Percentiles rank a stretch among this genome's conserved stretches.
Conservation (phyloP, 2,797 vertebrate species). For the Centropyge bicolor region DNA sequence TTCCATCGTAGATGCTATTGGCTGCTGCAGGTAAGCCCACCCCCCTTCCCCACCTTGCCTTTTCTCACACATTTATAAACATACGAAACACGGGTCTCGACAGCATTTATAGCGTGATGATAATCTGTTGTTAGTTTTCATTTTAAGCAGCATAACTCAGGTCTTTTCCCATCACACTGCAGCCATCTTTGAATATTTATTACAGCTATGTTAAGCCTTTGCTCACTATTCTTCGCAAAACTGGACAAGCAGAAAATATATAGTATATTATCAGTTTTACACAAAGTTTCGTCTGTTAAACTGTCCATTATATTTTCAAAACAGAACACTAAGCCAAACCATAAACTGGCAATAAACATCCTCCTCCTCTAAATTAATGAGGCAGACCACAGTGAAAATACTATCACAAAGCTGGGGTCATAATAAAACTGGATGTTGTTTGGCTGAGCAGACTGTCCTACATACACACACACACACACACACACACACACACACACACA, state of each 20-base stretch:
- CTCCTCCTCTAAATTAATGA: constrained; percentile 70
- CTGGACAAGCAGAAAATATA: constrained; percentile 38
- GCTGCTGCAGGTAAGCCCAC: constrained; percentile 95
- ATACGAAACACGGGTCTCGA: neutral
- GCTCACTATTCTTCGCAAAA: constrained; percentile 39
- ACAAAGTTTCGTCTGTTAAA: constrained; percentile 60
- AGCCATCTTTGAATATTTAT: constrained; percentile 27
- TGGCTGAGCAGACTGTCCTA: constrained; percentile 54
- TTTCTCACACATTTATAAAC: constrained; percentile 40
- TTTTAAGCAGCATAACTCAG: neutral
- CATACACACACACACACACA: constrained; percentile 17
- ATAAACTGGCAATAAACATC: constrained; percentile 69
- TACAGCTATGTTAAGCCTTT: constrained; percentile 32
- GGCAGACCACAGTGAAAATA: constrained; percentile 59
- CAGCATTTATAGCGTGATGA: constrained; percentile 7
- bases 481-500: constrained; percentile 33
- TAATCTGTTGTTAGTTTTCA: constrained; percentile 15
- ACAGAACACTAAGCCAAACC: constrained; percentile 53
- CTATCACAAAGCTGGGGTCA: constrained; percentile 55
- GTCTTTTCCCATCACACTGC: constrained; percentile 6
- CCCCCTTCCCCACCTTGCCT: constrained; percentile 56
- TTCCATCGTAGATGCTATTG: constrained; percentile 99
- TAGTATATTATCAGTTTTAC: constrained; percentile 44
- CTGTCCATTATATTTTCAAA: constrained; percentile 61
- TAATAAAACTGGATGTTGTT: constrained; percentile 67